A percentile compares a stretch with the other conserved stretches of the same genome.
Conservation (phyloP, 2,113 vertebrate species). For the Nanger granti region DNA sequence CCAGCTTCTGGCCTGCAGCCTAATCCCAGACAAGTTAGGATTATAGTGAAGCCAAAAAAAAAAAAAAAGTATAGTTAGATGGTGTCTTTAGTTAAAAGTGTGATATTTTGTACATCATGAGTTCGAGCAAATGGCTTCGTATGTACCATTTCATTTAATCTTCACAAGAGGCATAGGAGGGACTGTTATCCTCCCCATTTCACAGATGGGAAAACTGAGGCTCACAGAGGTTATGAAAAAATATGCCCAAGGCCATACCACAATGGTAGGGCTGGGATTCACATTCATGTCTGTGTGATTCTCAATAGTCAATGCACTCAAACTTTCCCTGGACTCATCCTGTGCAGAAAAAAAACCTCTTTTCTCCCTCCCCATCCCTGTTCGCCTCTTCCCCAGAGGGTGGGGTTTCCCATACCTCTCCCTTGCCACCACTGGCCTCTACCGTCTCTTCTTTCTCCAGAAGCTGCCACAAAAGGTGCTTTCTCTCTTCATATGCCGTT, state of each 20-base stretch:
- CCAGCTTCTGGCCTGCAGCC: background rate
- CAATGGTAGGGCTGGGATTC: background rate
- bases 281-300: too few species aligned
- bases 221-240: background rate
- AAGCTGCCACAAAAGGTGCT: slow-evolving; percentile 1
- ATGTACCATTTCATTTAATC: background rate
- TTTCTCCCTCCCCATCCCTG: rapidly evolving
- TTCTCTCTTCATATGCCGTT: background rate
- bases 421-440: background rate
- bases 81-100: background rate
- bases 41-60: background rate
- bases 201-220: background rate
- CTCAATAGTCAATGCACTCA: background rate
- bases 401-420: background rate
- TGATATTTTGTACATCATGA: background rate
- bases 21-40: background rate
- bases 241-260: background rate
- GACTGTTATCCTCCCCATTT: background rate
- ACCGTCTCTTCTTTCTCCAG: background rate
- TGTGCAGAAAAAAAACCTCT: background rate
- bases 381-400: background rate
- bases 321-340: background rate
- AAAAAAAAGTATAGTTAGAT: background rate
- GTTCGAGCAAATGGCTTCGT: background rate
- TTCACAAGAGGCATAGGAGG: background rate